phyloP scores from a whole-genome alignment of 2,888 invertebrate genomes.

The Onthophagus sagittarius region DNA sequence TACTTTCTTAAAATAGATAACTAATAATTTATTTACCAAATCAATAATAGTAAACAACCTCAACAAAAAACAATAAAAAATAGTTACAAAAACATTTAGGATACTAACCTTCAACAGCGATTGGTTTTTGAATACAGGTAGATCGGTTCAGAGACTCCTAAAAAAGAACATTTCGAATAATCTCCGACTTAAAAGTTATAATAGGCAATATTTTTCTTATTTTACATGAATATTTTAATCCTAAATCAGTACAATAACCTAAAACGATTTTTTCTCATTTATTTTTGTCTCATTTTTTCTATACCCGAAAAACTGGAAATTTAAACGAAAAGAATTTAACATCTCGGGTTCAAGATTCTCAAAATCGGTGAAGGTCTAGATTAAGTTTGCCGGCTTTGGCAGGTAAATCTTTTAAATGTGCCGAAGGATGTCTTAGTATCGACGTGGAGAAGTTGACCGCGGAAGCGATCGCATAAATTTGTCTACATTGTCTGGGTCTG shows the following conservation, averaged over 20 bases:
- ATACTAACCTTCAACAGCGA: slow-evolving; percentile 2
- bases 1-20: no score
- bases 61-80: neutral
- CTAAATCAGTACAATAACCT: no score
- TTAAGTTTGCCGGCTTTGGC: neutral
- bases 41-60: neutral
- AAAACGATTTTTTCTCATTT: no score
- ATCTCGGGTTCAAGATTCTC: neutral
- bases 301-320: no score
- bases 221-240: no score
- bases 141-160: neutral
- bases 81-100: neutral
- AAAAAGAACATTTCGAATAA: neutral
- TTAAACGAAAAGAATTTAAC: neutral
- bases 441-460: slow-evolving; percentile 3
- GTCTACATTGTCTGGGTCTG: slow-evolving; percentile 19
- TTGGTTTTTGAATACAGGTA: neutral
- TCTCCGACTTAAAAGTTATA: no score
- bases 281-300: no score
- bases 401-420: neutral
- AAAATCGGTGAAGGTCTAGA: neutral
- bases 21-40: no score
- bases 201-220: no score
- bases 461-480: slow-evolving; percentile 17
- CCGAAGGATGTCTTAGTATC: neutral